These are phyloP conservation scores for Mionectes macconnelli DNA, from an alignment of 2,113 vertebrate species.

Conservation along the genomic window DNA sequence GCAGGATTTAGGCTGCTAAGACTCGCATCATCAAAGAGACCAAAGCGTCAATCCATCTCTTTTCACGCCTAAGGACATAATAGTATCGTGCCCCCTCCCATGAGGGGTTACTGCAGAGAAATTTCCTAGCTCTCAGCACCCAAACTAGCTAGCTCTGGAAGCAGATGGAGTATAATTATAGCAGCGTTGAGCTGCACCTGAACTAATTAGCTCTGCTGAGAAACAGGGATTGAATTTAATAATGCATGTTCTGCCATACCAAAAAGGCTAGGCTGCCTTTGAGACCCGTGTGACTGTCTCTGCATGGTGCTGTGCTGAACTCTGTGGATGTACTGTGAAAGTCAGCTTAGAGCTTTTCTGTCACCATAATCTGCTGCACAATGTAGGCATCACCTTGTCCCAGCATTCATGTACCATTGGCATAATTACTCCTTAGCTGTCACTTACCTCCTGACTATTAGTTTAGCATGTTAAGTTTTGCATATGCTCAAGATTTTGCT, in stretches of 20 bases:
- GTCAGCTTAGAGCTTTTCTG: slow-evolving; percentile 43
- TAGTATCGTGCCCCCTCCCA: slow-evolving; percentile 32
- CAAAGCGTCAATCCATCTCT: slow-evolving; percentile 45
- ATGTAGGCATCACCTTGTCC: slow-evolving; percentile 47
- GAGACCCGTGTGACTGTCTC: slow-evolving; percentile 33
- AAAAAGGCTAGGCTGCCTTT: slow-evolving; percentile 52
- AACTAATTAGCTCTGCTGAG: slow-evolving; percentile 71
- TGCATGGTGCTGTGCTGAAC: slow-evolving; percentile 53
- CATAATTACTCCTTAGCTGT: slow-evolving; percentile 60
- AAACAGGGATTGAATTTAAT: slow-evolving; percentile 71
- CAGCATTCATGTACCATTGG: slow-evolving; percentile 22
- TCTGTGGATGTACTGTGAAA: slow-evolving; percentile 49
- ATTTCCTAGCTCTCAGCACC: slow-evolving; percentile 63
- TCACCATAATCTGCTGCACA: slow-evolving; percentile 21
- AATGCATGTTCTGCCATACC: slow-evolving; percentile 65
- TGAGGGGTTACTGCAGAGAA: slow-evolving; percentile 42
- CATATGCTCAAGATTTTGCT: slow-evolving; percentile 34
- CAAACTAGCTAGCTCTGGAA: slow-evolving; percentile 57
- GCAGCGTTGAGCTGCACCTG: slow-evolving; percentile 62
- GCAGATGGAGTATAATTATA: slow-evolving; percentile 70
- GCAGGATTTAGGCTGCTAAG: slow-evolving; percentile 50
- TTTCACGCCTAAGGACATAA: slow-evolving; percentile 31
- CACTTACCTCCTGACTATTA: slow-evolving; percentile 49
- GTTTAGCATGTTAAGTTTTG: slow-evolving; percentile 49
- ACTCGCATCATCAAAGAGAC: slow-evolving; percentile 26